phyloP scores from a whole-genome alignment of 53 echinoderm and acorn worm genomes.

The Stichopus horrens region DNA sequence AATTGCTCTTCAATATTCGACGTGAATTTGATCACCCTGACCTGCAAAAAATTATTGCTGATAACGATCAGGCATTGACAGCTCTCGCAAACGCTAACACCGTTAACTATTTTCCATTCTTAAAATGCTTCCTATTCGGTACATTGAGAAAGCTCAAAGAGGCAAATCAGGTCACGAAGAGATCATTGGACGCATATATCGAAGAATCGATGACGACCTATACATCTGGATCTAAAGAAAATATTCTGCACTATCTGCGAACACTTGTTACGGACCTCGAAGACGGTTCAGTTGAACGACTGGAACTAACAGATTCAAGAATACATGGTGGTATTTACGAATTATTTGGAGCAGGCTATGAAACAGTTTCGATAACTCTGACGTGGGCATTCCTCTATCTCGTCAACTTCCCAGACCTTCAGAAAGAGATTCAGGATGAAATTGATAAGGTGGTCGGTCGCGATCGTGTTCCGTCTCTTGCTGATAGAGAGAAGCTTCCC shows the following conservation, averaged over 20 bases:
- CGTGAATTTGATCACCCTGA: slow-evolving; percentile 67
- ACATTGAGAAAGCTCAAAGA: slow-evolving; percentile 65
- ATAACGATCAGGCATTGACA: slow-evolving; percentile 46
- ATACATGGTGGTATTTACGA: slow-evolving; percentile 55
- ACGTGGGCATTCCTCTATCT: slow-evolving; percentile 62
- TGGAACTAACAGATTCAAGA: slow-evolving; percentile 40
- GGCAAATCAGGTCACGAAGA: slow-evolving; percentile 56
- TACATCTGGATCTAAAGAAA: slow-evolving; percentile 41
- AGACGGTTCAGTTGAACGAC: slow-evolving; percentile 8
- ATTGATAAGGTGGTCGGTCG: slow-evolving; percentile 57
- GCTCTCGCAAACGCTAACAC: slow-evolving; percentile 49
- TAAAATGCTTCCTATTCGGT: slow-evolving; percentile 48
- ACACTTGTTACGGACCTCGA: slow-evolving; percentile 39
- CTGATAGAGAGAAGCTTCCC: slow-evolving; percentile 59
- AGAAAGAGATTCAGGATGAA: slow-evolving; percentile 62
- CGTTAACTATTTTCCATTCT: slow-evolving; percentile 80
- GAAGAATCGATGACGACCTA: slow-evolving; percentile 49
- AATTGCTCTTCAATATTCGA: slow-evolving; percentile 70
- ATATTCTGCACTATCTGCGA: slow-evolving; percentile 57
- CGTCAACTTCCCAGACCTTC: slow-evolving; percentile 61
- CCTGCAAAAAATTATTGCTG: slow-evolving; percentile 44
- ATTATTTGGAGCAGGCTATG: slow-evolving; percentile 73
- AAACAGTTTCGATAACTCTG: slow-evolving; percentile 55
- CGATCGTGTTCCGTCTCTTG: slow-evolving; percentile 35
- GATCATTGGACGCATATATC: slow-evolving; percentile 68